These are phyloP conservation scores for Oryctolagus cuniculus DNA, from an alignment of 2,113 vertebrate species.

Conservation along the genomic window DNA sequence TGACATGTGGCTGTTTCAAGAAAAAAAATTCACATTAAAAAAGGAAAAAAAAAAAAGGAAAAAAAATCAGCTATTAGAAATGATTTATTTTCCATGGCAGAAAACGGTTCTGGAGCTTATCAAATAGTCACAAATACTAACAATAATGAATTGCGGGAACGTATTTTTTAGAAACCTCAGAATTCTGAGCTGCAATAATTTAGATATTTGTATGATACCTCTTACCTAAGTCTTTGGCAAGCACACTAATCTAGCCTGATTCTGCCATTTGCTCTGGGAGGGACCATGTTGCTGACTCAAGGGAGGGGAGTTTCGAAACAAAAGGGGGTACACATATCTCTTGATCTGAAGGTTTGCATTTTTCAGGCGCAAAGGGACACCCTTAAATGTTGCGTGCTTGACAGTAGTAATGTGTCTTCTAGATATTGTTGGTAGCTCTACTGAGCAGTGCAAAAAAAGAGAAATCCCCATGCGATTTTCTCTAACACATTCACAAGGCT, in stretches of 20 bases:
- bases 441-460: not conserved
- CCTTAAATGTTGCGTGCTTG: not conserved
- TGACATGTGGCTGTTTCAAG: not conserved
- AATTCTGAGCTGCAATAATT: not conserved
- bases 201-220: constrained; percentile 49
- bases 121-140: constrained; percentile 54
- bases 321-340: not conserved
- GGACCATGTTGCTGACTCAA: not conserved
- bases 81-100: constrained; percentile 62
- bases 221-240: constrained; percentile 30
- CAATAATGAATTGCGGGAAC: constrained; percentile 33
- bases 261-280: constrained; percentile 14
- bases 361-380: not conserved
- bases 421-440: not conserved
- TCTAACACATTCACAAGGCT: constrained; percentile 25
- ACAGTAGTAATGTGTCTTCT: not conserved
- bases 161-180: constrained; percentile 28
- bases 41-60: not conserved
- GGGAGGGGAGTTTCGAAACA: not conserved
- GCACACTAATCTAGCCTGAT: not conserved
- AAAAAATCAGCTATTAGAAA: not conserved
- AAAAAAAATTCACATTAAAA: constrained; percentile 31
- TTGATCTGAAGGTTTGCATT: constrained; percentile 2
- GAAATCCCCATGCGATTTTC: constrained; percentile 2
- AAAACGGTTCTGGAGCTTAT: constrained; percentile 55